A percentile compares a stretch with the other conserved stretches of the same genome.
These are phyloP conservation scores for Epirrita christyi DNA, from an alignment of 2,888 invertebrate species.

Conservation along the genomic window DNA sequence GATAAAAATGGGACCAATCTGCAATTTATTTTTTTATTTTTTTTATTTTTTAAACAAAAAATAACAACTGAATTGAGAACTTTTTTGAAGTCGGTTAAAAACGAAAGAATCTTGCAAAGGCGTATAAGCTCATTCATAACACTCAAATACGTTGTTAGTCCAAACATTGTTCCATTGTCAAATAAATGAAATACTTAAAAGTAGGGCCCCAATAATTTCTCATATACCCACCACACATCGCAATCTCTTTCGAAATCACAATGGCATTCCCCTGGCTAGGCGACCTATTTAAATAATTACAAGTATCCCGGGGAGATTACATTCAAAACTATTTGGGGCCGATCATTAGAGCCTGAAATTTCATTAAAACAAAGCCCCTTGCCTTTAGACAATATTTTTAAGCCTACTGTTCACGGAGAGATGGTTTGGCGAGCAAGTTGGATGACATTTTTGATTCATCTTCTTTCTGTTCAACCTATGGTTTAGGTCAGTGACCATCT, in stretches of 20 bases:
- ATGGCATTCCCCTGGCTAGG: conserved; percentile 15
- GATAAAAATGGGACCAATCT: too few species aligned
- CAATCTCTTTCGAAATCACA: conserved; percentile 16
- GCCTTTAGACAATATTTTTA: conserved; percentile 24
- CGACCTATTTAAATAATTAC: conserved; percentile 27
- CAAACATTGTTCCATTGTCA: conserved; percentile 6
- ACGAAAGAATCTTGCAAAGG: too few species aligned
- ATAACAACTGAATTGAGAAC: too few species aligned
- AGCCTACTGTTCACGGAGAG: conserved; percentile 1
- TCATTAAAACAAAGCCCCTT: conserved; percentile 33
- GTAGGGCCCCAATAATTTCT: conserved; percentile 1
- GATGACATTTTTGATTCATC: neutral
- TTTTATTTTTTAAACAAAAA: too few species aligned
- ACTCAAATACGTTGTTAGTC: neutral
- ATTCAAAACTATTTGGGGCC: conserved; percentile 29
- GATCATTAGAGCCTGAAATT: conserved; percentile 33
- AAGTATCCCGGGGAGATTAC: conserved; percentile 26
- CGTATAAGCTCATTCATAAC: too few species aligned
- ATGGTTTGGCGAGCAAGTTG: neutral
- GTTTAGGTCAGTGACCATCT: too few species aligned
- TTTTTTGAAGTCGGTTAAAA: too few species aligned
- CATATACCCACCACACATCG: conserved; percentile 9
- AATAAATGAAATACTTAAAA: conserved; percentile 18
- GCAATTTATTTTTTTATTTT: too few species aligned
- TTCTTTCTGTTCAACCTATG: too few species aligned